Evolutionary conservation across 2,888 invertebrate species (phyloP).

Genomic region (Melieria picta): DNA sequence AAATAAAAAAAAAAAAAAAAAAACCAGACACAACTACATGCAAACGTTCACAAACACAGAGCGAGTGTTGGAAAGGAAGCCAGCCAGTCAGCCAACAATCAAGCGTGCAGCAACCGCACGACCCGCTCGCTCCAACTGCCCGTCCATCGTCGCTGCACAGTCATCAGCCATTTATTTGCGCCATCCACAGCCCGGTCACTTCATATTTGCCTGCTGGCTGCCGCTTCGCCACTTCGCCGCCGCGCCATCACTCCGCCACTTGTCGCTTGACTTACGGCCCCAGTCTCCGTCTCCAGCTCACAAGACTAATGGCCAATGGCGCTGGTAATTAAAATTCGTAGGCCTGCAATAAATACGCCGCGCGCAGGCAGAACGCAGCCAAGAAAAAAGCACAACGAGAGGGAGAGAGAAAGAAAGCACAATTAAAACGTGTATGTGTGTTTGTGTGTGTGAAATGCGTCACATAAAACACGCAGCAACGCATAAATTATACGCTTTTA

Average conservation of each 20-base stretch:
- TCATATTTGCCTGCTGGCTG: background rate
- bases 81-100: too few species aligned
- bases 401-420: background rate
- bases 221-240: background rate
- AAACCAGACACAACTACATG: slow-evolving; percentile 1
- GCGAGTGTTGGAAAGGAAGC: background rate
- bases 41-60: background rate
- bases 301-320: slow-evolving; percentile 30
- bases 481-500: too few species aligned
- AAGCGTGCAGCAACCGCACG: background rate
- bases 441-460: background rate
- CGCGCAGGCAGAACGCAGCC: background rate
- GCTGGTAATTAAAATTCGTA: slow-evolving; percentile 60
- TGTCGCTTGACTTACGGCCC: slow-evolving; percentile 5
- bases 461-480: background rate
- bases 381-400: background rate
- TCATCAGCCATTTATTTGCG: background rate
- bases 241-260: background rate
- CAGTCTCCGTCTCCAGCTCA: background rate
- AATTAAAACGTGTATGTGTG: background rate
- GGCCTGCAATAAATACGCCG: slow-evolving; percentile 48
- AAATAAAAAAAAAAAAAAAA: too few species aligned
- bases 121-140: background rate
- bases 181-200: background rate
- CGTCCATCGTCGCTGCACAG: background rate